These are phyloP conservation scores for Agelastica alni DNA, from an alignment of 2,888 invertebrate genomes.

Conservation along the genomic window DNA sequence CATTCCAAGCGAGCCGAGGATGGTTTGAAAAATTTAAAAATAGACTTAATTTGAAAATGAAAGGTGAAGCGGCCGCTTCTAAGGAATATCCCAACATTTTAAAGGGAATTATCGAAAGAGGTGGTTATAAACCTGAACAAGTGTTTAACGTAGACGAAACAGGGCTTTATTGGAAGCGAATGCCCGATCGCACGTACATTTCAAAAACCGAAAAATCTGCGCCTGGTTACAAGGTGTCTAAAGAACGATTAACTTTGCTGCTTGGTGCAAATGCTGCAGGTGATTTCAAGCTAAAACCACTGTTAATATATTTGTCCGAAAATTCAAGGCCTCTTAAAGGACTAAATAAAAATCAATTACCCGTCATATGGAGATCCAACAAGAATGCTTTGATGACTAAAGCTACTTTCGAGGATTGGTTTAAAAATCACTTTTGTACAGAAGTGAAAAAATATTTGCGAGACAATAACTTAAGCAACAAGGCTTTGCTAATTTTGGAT, in stretches of 20 bases:
- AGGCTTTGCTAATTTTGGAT: conserved; percentile 38
- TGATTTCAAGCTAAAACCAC: conserved; percentile 9
- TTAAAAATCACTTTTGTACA: conserved; percentile 16
- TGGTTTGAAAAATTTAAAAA: not conserved
- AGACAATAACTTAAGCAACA: conserved; percentile 30
- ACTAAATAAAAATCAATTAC: not conserved
- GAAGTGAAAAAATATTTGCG: conserved; percentile 39
- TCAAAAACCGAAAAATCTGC: conserved; percentile 17
- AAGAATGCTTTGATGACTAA: conserved; percentile 31
- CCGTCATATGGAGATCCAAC: not conserved
- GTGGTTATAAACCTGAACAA: no score
- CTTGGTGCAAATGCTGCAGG: conserved; percentile 29
- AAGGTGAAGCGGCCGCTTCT: not conserved
- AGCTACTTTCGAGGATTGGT: conserved; percentile 29
- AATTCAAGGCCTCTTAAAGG: conserved; percentile 5
- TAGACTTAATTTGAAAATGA: not conserved
- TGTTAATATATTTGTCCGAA: conserved; percentile 4
- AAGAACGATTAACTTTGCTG: conserved; percentile 30
- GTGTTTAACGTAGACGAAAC: conserved; percentile 23
- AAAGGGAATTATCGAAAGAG: no score
- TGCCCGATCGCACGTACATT: conserved; percentile 20
- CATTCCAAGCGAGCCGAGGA: no score
- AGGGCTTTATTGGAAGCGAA: conserved; percentile 19
- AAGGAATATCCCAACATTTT: no score
- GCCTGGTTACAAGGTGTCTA: conserved; percentile 27